phyloP scores from a whole-genome alignment of 2,113 vertebrate species.

The Malurus cyaneus region DNA sequence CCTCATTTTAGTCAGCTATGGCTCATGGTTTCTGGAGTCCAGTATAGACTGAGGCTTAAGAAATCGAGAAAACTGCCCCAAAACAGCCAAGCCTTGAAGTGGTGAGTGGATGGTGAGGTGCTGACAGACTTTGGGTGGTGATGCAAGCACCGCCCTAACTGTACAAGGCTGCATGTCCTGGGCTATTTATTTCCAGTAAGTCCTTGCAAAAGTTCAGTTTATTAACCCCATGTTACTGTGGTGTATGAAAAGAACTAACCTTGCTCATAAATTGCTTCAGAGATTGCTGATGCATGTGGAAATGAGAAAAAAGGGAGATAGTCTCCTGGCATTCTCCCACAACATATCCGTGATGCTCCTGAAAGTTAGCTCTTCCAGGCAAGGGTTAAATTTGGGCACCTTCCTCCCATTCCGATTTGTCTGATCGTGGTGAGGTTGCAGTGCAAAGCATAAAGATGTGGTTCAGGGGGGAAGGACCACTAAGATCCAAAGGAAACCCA shows the following conservation, averaged over 20 bases:
- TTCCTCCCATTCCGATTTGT: not conserved
- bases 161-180: not conserved
- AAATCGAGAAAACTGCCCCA: not conserved
- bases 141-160: not conserved
- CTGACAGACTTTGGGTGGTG: not conserved
- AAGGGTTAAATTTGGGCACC: not conserved
- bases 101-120: not conserved
- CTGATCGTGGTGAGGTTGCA: not conserved
- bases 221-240: rapidly evolving
- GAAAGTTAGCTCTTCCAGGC: not conserved
- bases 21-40: not conserved
- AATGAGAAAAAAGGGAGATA: not conserved
- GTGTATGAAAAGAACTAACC: not conserved
- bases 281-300: not conserved
- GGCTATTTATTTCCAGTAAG: not conserved
- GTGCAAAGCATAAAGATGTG: not conserved
- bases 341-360: not conserved
- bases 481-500: not conserved
- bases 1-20: not conserved
- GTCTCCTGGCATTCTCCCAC: not conserved
- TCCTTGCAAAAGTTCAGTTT: not conserved
- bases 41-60: not conserved
- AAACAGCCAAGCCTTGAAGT: not conserved
- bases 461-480: not conserved
- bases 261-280: not conserved